A percentile compares a stretch with the other conserved stretches of the same genome.
These are phyloP conservation scores for Epicauta chinensis DNA, from an alignment of 1,140 invertebrate genomes.

Conservation along the genomic window DNA sequence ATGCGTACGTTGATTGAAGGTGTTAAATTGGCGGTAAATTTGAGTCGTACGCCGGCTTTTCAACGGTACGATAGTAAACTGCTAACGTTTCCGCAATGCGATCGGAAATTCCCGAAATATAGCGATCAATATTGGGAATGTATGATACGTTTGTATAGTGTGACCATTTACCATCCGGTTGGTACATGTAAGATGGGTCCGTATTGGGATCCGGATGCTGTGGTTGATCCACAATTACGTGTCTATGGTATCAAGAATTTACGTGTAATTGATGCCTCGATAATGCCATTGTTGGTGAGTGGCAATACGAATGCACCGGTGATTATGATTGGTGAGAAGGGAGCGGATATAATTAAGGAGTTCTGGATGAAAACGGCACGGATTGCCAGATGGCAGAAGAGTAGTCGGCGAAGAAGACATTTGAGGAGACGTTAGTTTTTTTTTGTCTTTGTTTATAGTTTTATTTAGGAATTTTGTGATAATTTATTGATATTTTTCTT, in stretches of 20 bases:
- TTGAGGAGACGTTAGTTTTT: background rate
- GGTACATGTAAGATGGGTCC: conserved; percentile 93
- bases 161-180: conserved; percentile 80
- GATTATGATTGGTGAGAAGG: conserved; percentile 83
- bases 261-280: conserved; percentile 78
- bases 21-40: conserved; percentile 67
- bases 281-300: conserved; percentile 77
- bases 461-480: background rate
- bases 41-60: conserved; percentile 68
- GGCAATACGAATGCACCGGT: conserved; percentile 79
- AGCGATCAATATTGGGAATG: conserved; percentile 77
- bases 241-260: conserved; percentile 75
- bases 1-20: conserved; percentile 76
- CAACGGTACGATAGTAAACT: conserved; percentile 61
- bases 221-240: conserved; percentile 76
- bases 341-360: conserved; percentile 74
- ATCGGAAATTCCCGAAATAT: conserved; percentile 51
- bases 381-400: conserved; percentile 2
- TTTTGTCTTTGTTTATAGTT: background rate
- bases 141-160: conserved; percentile 72
- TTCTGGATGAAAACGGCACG: conserved; percentile 56
- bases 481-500: background rate
- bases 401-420: background rate
- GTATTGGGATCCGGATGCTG: conserved; percentile 72
- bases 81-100: conserved; percentile 67